phyloP scores from a whole-genome alignment of 2,113 vertebrate species.

The Colossoma macropomum region DNA sequence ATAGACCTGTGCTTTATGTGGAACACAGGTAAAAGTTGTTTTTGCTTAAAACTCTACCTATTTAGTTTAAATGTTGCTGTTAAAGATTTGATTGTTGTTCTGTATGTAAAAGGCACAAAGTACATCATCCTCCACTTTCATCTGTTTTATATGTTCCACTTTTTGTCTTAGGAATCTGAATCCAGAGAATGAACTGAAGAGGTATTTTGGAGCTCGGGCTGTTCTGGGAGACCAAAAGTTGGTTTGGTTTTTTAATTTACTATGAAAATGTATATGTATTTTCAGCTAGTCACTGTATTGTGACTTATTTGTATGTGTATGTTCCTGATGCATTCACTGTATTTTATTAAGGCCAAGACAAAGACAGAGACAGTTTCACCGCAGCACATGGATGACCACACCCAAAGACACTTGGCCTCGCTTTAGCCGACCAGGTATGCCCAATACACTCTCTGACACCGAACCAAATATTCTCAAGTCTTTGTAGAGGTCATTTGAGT shows the following conservation, averaged over 20 bases:
- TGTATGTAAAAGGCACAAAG: too few species aligned
- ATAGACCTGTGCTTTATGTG: slow-evolving; percentile 83
- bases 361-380: slow-evolving; percentile 87
- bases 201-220: slow-evolving; percentile 94
- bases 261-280: not conserved
- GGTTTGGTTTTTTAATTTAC: not conserved
- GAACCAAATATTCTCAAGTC: not conserved
- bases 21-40: slow-evolving; percentile 87
- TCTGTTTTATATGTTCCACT: not conserved
- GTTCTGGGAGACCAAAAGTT: slow-evolving; percentile 95
- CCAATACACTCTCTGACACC: not conserved
- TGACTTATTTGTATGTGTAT: not conserved
- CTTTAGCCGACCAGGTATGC: slow-evolving; percentile 89
- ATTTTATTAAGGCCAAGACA: slow-evolving; percentile 79
- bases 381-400: slow-evolving; percentile 89
- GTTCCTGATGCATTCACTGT: not conserved
- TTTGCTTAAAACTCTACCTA: not conserved
- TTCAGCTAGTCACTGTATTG: not conserved
- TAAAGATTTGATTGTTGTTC: not conserved
- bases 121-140: too few species aligned
- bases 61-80: not conserved
- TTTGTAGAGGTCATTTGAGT: not conserved
- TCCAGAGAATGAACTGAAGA: slow-evolving; percentile 94
- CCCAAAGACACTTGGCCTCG: slow-evolving; percentile 94
- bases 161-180: slow-evolving; percentile 87